These are phyloP conservation scores for Sarcophilus harrisii DNA, from an alignment of 2,797 vertebrate genomes.

Conservation along the genomic window DNA sequence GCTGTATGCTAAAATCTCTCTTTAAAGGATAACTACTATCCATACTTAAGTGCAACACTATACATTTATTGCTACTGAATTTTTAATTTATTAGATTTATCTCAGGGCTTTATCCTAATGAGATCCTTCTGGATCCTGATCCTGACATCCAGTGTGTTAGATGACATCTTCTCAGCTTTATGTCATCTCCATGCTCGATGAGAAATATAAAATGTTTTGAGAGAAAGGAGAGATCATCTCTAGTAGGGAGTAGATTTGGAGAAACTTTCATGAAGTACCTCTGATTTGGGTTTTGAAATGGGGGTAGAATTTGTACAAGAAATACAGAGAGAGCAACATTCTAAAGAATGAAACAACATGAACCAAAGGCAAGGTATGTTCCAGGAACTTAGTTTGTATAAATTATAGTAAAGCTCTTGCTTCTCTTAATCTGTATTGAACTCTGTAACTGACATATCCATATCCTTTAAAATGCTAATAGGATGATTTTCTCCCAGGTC, in stretches of 20 bases:
- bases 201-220: not conserved
- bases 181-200: not conserved
- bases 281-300: not conserved
- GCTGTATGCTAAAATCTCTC: not conserved
- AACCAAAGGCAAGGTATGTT: not conserved
- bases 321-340: not conserved
- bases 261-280: not conserved
- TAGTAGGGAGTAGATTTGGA: too few relatives aligned
- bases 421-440: not conserved
- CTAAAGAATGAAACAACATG: not conserved
- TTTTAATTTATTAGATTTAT: not conserved
- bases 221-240: not conserved
- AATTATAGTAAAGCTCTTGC: not conserved
- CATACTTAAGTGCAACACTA: not conserved
- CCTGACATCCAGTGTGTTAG: not conserved
- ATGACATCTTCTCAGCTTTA: not conserved
- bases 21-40: not conserved
- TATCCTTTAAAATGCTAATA: not conserved
- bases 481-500: not conserved
- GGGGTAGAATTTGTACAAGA: not conserved
- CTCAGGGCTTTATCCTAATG: not conserved
- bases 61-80: not conserved
- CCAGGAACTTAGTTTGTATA: not conserved
- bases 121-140: not conserved
- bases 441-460: not conserved